Percentiles rank a stretch among this genome's conserved stretches.
Evolutionary conservation across 2,888 invertebrate genomes (phyloP).

Genomic region (Melitaea athalia): DNA sequence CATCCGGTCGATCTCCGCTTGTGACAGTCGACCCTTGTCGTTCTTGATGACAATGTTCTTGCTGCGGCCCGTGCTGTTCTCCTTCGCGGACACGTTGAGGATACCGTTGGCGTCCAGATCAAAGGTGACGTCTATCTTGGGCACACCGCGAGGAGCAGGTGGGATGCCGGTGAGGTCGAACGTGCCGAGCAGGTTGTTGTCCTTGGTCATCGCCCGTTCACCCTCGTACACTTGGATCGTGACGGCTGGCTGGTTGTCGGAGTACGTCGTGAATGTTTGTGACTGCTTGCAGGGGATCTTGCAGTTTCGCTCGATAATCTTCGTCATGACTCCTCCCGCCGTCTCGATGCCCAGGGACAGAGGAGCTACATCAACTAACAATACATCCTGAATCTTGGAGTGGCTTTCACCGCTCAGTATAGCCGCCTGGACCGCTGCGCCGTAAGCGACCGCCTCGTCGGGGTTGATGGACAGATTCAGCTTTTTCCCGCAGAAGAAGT

Average conservation of each 20-base stretch:
- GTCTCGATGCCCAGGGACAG: slow-evolving; percentile 90
- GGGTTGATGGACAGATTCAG: slow-evolving; percentile 90
- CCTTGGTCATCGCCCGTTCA: slow-evolving; percentile 90
- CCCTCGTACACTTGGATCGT: slow-evolving; percentile 89
- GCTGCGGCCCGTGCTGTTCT: slow-evolving; percentile 85
- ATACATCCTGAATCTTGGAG: slow-evolving; percentile 86
- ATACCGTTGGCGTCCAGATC: slow-evolving; percentile 91
- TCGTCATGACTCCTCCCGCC: slow-evolving; percentile 90
- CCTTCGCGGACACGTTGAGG: slow-evolving; percentile 90
- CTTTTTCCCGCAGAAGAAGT: slow-evolving; percentile 88
- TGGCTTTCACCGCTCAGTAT: slow-evolving; percentile 88
- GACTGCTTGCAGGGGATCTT: slow-evolving; percentile 88
- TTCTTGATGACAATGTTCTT: slow-evolving; percentile 84
- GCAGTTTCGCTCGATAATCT: slow-evolving; percentile 87
- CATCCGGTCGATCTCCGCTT: slow-evolving; percentile 89
- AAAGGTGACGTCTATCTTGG: slow-evolving; percentile 87
- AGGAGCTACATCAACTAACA: slow-evolving; percentile 83
- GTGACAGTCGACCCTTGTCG: slow-evolving; percentile 89
- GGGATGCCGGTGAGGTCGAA: slow-evolving; percentile 87
- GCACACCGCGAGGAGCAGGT: slow-evolving; percentile 86
- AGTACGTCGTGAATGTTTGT: slow-evolving; percentile 89
- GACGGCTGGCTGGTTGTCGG: slow-evolving; percentile 90
- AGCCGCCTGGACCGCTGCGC: slow-evolving; percentile 89
- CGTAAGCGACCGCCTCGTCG: slow-evolving; percentile 91
- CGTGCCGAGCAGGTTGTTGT: slow-evolving; percentile 86